Conservation (phyloP, 2,888 invertebrate genomes). For the Crematogaster levior region DNA sequence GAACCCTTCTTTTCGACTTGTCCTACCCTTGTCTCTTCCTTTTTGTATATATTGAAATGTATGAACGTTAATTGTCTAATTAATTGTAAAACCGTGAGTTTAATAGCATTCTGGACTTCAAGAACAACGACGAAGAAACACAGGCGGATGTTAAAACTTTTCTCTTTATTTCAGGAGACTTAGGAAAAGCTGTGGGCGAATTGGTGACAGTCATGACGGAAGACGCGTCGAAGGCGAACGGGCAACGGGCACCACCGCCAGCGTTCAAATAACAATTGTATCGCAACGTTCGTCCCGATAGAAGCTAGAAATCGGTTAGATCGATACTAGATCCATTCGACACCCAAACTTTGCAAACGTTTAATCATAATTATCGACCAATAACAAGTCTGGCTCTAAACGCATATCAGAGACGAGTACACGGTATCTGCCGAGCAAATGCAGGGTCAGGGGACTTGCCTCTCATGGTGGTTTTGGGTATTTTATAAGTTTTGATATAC, state of each 20-base stretch:
- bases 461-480: constrained; percentile 82
- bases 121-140: neutral
- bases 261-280: constrained; percentile 80
- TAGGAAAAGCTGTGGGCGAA: constrained; percentile 95
- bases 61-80: constrained; percentile 6
- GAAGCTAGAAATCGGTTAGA: constrained; percentile 15
- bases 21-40: neutral
- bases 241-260: constrained; percentile 82
- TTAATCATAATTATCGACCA: constrained; percentile 79
- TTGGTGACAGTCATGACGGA: constrained; percentile 96
- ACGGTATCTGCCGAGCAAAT: constrained; percentile 70
- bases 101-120: neutral
- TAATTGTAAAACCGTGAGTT: neutral
- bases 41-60: neutral
- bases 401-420: constrained; percentile 83
- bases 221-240: constrained; percentile 86
- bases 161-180: constrained; percentile 89
- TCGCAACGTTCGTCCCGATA: constrained; percentile 20
- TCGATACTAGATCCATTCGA: neutral
- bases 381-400: constrained; percentile 84
- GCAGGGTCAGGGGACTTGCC: constrained; percentile 77
- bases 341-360: constrained; percentile 50
- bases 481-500: constrained; percentile 85
- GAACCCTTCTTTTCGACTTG: neutral
- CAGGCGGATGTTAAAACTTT: neutral